Percentiles rank a stretch among this genome's conserved stretches.
Evolutionary conservation across 2,888 invertebrate genomes (phyloP).

Genomic region (Strigamia crassipes): DNA sequence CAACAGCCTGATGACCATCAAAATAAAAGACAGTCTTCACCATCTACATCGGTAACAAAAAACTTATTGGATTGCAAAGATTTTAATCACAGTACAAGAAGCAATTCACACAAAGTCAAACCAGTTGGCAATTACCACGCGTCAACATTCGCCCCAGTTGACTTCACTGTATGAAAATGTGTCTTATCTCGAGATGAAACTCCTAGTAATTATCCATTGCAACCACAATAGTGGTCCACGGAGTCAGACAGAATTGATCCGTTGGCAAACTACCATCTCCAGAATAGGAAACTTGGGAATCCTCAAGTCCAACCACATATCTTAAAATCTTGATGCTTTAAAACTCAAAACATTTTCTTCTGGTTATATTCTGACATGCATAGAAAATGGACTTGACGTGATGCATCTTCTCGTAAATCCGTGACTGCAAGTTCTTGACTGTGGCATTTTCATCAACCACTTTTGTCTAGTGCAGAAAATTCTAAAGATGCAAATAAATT

Average conservation of each 20-base stretch:
- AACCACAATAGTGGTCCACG: constrained; percentile 28
- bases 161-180: constrained; percentile 35
- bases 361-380: neutral
- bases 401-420: neutral
- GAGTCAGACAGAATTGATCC: constrained; percentile 40
- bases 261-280: constrained; percentile 35
- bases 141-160: constrained; percentile 39
- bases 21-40: constrained; percentile 21
- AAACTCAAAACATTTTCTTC: constrained; percentile 26
- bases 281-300: constrained; percentile 38
- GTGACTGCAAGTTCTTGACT: neutral
- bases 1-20: constrained; percentile 31
- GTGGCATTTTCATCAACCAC: neutral
- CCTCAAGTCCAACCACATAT: constrained; percentile 38
- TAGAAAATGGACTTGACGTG: constrained; percentile 12
- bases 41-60: constrained; percentile 2
- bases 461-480: constrained; percentile 9
- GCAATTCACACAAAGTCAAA: constrained; percentile 29
- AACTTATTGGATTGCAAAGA: constrained; percentile 23
- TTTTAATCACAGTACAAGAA: constrained; percentile 28
- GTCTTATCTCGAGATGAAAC: constrained; percentile 37
- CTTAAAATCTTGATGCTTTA: constrained; percentile 7
- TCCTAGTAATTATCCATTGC: constrained; percentile 35
- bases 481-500: neutral
- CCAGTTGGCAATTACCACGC: constrained; percentile 40